A percentile compares a stretch with the other conserved stretches of the same genome.
Evolutionary conservation across 2,797 vertebrate genomes (phyloP).

Genomic region (Halcyon chelicuti): DNA sequence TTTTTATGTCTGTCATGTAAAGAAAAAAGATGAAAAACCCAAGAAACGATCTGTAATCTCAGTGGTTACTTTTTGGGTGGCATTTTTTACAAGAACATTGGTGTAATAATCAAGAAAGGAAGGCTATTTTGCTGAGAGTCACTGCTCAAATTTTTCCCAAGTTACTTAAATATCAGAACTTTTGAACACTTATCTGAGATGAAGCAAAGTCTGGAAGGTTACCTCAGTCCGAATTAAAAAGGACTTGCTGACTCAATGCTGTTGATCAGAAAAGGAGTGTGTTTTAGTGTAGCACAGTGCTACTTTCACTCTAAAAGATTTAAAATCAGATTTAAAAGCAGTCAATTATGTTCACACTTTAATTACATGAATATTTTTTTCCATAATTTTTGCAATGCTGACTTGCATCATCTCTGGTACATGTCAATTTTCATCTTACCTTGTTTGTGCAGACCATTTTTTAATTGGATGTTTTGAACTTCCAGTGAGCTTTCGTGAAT

Average conservation of each 20-base stretch:
- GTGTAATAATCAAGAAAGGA: neutral
- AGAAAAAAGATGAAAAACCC: neutral
- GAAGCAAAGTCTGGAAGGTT: neutral
- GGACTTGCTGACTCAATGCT: neutral
- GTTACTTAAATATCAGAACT: neutral
- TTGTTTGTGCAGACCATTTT: conserved; percentile 37
- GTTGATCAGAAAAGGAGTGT: neutral
- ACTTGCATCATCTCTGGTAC: neutral
- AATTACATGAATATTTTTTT: neutral
- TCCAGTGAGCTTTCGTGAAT: conserved; percentile 72
- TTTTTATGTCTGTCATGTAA: neutral
- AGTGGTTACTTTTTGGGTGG: neutral
- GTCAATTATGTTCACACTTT: neutral
- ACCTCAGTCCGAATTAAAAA: neutral
- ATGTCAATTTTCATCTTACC: conserved; percentile 19
- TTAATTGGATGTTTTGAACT: conserved; percentile 37
- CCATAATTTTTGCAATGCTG: neutral
- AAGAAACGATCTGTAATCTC: neutral
- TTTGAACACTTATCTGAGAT: neutral
- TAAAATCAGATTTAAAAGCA: neutral
- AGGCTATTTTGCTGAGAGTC: neutral
- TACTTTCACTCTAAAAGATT: neutral
- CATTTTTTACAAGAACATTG: neutral
- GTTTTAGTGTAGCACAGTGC: neutral
- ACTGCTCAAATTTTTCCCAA: neutral